phyloP scores from a whole-genome alignment of 2,888 invertebrate species.

The Epicampocera succincta region DNA sequence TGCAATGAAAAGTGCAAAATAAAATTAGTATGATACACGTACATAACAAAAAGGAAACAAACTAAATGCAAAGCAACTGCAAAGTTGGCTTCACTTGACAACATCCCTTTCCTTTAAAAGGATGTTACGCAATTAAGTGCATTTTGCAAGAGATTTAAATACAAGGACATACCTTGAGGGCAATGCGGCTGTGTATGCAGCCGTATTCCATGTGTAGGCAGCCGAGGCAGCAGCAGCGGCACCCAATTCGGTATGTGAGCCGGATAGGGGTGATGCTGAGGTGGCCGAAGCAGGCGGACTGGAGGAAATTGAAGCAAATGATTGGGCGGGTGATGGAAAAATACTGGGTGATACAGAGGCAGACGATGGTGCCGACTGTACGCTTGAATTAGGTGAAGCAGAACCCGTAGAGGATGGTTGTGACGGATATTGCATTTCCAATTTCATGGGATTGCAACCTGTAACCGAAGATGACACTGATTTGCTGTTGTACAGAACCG shows the following conservation, averaged over 20 bases:
- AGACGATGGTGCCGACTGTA: conserved; percentile 79
- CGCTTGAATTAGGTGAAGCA: conserved; percentile 79
- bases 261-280: conserved; percentile 74
- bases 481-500: conserved; percentile 51
- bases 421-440: conserved; percentile 81
- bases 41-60: conserved; percentile 31
- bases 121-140: conserved; percentile 54
- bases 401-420: conserved; percentile 81
- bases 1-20: conserved; percentile 68
- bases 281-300: conserved; percentile 74
- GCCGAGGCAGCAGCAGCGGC: conserved; percentile 76
- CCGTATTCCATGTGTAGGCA: conserved; percentile 74
- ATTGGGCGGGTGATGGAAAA: conserved; percentile 79
- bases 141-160: conserved; percentile 14
- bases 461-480: conserved; percentile 63
- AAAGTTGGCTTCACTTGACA: conserved; percentile 23
- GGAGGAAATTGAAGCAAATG: conserved; percentile 78
- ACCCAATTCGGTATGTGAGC: conserved; percentile 72
- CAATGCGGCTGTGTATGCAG: conserved; percentile 70
- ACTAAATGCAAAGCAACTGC: conserved; percentile 23
- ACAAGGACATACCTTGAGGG: conserved; percentile 77
- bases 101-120: conserved; percentile 54
- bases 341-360: conserved; percentile 81
- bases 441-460: conserved; percentile 73
- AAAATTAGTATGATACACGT: conserved; percentile 44